These are phyloP conservation scores for Lycaena phlaeas DNA, from an alignment of 2,888 invertebrate genomes.

Conservation along the genomic window DNA sequence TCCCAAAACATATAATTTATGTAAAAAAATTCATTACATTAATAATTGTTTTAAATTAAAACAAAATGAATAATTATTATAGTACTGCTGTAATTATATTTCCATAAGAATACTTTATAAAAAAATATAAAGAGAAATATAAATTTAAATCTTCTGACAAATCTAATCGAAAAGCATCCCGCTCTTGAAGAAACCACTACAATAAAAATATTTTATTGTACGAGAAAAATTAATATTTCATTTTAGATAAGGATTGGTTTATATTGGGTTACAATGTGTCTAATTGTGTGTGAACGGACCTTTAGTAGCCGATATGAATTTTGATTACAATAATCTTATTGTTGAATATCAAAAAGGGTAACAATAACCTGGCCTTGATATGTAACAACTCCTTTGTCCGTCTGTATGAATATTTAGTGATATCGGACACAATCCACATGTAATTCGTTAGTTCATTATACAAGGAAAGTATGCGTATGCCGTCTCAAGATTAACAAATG, in stretches of 20 bases:
- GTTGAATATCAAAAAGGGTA: neutral
- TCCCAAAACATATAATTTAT: too few relatives aligned
- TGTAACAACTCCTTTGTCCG: neutral
- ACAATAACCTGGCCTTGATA: neutral
- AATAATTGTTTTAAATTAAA: too few relatives aligned
- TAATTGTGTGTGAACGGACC: slow-evolving; percentile 67
- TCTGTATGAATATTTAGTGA: too few relatives aligned
- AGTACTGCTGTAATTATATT: too few relatives aligned
- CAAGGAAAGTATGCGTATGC: too few relatives aligned
- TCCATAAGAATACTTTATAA: too few relatives aligned
- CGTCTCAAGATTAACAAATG: too few relatives aligned
- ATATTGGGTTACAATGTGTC: slow-evolving; percentile 61
- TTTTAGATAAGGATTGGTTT: slow-evolving; percentile 40
- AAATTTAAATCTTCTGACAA: slow-evolving; percentile 6
- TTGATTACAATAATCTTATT: slow-evolving; percentile 30
- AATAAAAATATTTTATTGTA: slow-evolving; percentile 58
- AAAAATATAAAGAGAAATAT: too few relatives aligned
- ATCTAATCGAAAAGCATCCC: slow-evolving; percentile 8
- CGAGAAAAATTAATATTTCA: slow-evolving; percentile 57
- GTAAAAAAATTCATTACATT: too few relatives aligned
- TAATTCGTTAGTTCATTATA: too few relatives aligned
- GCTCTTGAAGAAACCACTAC: slow-evolving; percentile 51
- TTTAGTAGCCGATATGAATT: slow-evolving; percentile 46
- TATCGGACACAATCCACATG: too few relatives aligned
- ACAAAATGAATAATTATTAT: too few relatives aligned